These are phyloP conservation scores for Anarsia innoxiella DNA, from an alignment of 2,888 invertebrate species.

Conservation along the genomic window DNA sequence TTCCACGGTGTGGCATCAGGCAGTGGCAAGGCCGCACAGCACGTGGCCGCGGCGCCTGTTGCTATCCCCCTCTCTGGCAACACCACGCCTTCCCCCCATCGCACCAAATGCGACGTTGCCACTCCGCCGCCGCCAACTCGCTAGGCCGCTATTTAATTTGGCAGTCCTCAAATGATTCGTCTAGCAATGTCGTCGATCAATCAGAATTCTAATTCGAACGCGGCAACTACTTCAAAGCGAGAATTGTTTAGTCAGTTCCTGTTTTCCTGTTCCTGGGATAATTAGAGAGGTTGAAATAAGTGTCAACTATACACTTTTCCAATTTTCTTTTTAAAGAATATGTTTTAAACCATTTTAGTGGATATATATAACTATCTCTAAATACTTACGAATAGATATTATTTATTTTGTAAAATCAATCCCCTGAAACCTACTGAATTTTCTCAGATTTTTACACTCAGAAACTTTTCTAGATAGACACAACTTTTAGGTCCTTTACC, in stretches of 20 bases:
- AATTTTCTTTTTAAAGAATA: no score
- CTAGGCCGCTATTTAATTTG: constrained; percentile 37
- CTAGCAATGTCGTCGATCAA: background rate
- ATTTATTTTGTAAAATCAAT: no score
- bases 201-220: background rate
- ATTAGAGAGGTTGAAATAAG: no score
- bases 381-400: no score
- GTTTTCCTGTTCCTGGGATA: no score
- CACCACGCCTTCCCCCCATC: constrained; percentile 22
- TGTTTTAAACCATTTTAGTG: no score
- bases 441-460: no score
- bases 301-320: no score
- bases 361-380: no score
- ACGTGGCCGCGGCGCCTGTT: constrained; percentile 69
- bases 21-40: constrained; percentile 55
- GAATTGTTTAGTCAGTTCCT: constrained; percentile 37
- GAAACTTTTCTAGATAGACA: no score
- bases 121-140: constrained; percentile 31
- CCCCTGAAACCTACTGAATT: no score
- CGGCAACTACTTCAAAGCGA: constrained; percentile 28
- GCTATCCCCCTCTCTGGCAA: constrained; percentile 42
- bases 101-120: constrained; percentile 56
- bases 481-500: no score
- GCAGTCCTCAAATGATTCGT: constrained; percentile 31
- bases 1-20: constrained; percentile 34